phyloP scores from a whole-genome alignment of 2,113 vertebrate species.

The Corydoras sp. region DNA sequence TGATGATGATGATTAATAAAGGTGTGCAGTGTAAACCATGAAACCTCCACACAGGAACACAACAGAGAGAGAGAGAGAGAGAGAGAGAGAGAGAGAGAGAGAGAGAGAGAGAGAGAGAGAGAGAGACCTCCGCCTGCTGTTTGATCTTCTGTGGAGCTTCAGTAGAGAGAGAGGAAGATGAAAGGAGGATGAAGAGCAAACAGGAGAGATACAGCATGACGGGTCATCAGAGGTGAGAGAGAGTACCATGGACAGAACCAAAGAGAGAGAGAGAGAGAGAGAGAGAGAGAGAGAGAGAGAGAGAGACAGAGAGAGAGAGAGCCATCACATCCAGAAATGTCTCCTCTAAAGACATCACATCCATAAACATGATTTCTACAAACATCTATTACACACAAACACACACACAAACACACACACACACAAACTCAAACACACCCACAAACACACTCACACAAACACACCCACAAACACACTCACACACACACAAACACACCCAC shows the following conservation, averaged over 20 bases:
- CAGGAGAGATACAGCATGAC: neutral
- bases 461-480: neutral
- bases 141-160: conserved; percentile 3
- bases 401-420: neutral
- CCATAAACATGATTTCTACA: neutral
- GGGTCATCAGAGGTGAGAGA: too few relatives aligned
- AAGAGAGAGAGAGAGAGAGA: neutral
- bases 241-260: conserved; percentile 6
- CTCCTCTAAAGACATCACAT: too few relatives aligned
- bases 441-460: neutral
- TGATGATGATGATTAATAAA: too few relatives aligned
- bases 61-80: conserved; percentile 44
- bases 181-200: neutral
- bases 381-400: neutral
- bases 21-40: too few relatives aligned
- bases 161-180: neutral
- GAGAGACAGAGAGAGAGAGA: too few relatives aligned
- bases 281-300: conserved; percentile 16
- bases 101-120: neutral
- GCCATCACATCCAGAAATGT: too few relatives aligned
- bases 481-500: neutral
- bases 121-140: conserved; percentile 4
- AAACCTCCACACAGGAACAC: neutral
- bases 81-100: conserved; percentile 44
- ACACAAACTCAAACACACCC: neutral